Percentiles rank a stretch among this genome's conserved stretches.
phyloP scores from a whole-genome alignment of 2,113 vertebrate genomes.

The Tachysurus vachellii region DNA sequence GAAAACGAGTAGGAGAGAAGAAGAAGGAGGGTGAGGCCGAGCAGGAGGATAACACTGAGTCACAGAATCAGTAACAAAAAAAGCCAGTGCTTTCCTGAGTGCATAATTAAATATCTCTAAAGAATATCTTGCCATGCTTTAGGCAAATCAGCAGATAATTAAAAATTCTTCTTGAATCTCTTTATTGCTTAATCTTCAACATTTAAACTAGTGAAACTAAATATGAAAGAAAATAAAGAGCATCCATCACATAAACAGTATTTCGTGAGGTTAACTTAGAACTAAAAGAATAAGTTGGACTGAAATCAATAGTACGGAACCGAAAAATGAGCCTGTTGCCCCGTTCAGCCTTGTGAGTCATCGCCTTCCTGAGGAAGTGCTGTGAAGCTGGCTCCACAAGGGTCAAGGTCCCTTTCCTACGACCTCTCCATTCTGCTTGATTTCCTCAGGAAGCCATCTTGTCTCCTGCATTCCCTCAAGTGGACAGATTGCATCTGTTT shows the following conservation, averaged over 20 bases:
- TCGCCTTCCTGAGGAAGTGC: conserved; percentile 56
- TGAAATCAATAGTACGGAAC: conserved; percentile 10
- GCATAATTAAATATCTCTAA: conserved; percentile 26
- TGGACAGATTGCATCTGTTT: conserved; percentile 47
- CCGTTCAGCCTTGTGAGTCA: conserved; percentile 40
- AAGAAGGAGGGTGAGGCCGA: background rate
- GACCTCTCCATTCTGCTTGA: conserved; percentile 55
- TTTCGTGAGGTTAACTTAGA: background rate
- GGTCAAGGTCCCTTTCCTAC: conserved; percentile 34
- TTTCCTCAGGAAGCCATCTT: conserved; percentile 67
- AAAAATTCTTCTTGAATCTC: conserved; percentile 11
- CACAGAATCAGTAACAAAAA: conserved; percentile 38
- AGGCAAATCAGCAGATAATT: conserved; percentile 30
- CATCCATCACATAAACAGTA: background rate
- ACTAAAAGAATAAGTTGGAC: background rate
- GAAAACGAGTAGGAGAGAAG: conserved; percentile 5
- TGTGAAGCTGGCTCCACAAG: conserved; percentile 21
- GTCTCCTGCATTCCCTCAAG: conserved; percentile 51
- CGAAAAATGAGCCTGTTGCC: background rate
- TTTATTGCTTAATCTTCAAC: background rate
- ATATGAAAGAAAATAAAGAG: background rate
- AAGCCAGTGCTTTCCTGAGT: conserved; percentile 20
- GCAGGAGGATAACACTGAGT: conserved; percentile 21
- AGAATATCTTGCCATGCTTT: conserved; percentile 10
- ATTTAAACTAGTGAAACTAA: background rate